A percentile compares a stretch with the other conserved stretches of the same genome.
Conservation (phyloP, 2,888 invertebrate genomes). For the Patella depressa region DNA sequence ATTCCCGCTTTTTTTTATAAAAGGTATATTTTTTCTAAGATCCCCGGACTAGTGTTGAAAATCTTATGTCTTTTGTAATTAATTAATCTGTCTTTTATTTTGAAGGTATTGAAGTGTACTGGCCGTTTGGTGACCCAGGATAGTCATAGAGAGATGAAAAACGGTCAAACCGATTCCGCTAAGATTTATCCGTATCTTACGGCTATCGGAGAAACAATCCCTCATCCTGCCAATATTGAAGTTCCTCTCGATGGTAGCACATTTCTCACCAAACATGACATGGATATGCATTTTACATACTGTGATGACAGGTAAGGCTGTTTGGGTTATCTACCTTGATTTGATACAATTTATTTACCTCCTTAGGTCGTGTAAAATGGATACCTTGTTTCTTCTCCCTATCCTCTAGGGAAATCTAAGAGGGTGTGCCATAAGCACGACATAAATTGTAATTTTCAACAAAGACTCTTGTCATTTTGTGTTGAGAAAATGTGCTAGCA, state of each 20-base stretch:
- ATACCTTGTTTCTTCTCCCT: no score
- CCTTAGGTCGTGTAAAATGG: no score
- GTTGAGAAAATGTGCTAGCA: no score
- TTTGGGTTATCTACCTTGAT: background rate
- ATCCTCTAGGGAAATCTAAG: no score
- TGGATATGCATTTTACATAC: conserved; percentile 95
- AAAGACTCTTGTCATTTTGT: no score
- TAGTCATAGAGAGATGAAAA: background rate
- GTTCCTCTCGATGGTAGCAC: conserved; percentile 89
- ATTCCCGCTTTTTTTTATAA: no score
- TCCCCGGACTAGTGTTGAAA: no score
- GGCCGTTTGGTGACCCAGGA: conserved; percentile 77
- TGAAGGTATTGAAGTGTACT: conserved; percentile 88
- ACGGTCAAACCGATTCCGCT: conserved; percentile 14
- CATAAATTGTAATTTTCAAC: no score
- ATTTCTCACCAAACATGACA: conserved; percentile 90
- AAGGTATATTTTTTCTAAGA: no score
- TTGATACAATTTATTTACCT: no score
- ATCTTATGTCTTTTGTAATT: no score
- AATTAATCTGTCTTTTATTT: background rate
- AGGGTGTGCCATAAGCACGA: no score
- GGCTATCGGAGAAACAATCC: conserved; percentile 85
- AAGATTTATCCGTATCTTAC: conserved; percentile 73
- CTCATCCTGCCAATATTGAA: conserved; percentile 93
- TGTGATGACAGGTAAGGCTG: conserved; percentile 90